Percentiles rank a stretch among this genome's conserved stretches.
Conservation (phyloP, 2,888 invertebrate genomes). For the Melanophora roralis region DNA sequence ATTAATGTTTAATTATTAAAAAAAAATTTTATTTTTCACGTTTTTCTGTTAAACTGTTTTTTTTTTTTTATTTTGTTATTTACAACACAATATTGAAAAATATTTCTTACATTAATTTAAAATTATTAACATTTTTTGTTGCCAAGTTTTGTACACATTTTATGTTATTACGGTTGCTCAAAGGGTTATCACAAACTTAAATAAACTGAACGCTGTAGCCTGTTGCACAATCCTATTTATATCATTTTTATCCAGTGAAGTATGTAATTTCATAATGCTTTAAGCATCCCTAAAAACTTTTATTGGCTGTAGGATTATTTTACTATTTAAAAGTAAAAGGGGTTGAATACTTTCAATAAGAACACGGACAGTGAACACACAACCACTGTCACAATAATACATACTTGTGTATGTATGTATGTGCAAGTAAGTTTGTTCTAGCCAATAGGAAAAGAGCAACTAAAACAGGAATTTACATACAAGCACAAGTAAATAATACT, state of each 20-base stretch:
- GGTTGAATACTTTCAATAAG: constrained; percentile 27
- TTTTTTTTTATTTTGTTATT: too few relatives aligned
- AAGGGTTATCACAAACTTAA: constrained; percentile 27
- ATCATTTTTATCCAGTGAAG: constrained; percentile 23
- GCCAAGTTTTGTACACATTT: background rate
- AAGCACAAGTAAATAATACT: background rate
- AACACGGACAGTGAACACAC: background rate
- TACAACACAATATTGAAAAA: too few relatives aligned
- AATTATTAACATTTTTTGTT: too few relatives aligned
- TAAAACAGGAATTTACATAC: background rate
- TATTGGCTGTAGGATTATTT: constrained; percentile 24
- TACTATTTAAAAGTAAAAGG: background rate
- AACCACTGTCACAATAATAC: constrained; percentile 7
- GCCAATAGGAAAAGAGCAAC: constrained; percentile 31
- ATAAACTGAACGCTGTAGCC: constrained; percentile 46
- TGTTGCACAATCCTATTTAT: constrained; percentile 49
- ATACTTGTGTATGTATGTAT: background rate
- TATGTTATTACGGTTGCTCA: too few relatives aligned
- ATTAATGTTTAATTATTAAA: too few relatives aligned
- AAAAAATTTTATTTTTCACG: too few relatives aligned
- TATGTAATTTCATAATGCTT: background rate
- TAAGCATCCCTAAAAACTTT: constrained; percentile 25
- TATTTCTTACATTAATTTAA: too few relatives aligned
- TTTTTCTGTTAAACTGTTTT: too few relatives aligned
- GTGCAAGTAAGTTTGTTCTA: background rate